These are phyloP conservation scores for Gymnoscopelus braueri DNA, from an alignment of 2,797 vertebrate genomes.

Conservation along the genomic window DNA sequence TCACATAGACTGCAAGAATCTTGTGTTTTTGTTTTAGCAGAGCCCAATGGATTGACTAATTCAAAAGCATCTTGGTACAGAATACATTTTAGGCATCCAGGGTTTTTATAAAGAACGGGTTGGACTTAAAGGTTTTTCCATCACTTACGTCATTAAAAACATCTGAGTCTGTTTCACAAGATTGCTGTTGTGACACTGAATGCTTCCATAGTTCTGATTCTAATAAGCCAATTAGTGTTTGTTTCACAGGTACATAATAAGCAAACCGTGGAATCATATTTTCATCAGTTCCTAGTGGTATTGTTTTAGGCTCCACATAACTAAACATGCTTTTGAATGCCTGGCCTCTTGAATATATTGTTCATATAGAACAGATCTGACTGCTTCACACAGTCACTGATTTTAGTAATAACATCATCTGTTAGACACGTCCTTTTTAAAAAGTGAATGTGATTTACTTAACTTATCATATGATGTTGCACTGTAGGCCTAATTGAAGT, in stretches of 20 bases:
- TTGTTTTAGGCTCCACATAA: conserved; percentile 22
- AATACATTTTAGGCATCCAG: neutral
- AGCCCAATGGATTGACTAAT: too few relatives aligned
- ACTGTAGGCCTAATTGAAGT: too few relatives aligned
- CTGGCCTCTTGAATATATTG: conserved; percentile 36
- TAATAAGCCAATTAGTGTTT: neutral
- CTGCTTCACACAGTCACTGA: conserved; percentile 33
- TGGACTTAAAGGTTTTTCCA: neutral
- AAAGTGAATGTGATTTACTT: conserved; percentile 11
- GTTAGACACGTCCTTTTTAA: conserved; percentile 24
- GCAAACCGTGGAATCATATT: conserved; percentile 31
- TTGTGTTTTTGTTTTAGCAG: too few relatives aligned
- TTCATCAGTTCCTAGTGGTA: conserved; percentile 32
- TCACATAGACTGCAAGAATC: too few relatives aligned
- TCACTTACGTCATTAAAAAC: conserved; percentile 18
- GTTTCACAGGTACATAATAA: conserved; percentile 28
- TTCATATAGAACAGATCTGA: conserved; percentile 38
- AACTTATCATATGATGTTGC: neutral
- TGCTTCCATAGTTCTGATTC: too few relatives aligned
- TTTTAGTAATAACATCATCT: conserved; percentile 39
- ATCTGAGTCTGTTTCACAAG: neutral
- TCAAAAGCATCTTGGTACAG: conserved; percentile 24
- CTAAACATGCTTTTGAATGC: conserved; percentile 44
- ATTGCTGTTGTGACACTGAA: too few relatives aligned
- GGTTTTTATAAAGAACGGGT: too few relatives aligned